A percentile compares a stretch with the other conserved stretches of the same genome.
Conservation (phyloP, 2,113 vertebrate species). For the Heloderma charlesbogerti region DNA sequence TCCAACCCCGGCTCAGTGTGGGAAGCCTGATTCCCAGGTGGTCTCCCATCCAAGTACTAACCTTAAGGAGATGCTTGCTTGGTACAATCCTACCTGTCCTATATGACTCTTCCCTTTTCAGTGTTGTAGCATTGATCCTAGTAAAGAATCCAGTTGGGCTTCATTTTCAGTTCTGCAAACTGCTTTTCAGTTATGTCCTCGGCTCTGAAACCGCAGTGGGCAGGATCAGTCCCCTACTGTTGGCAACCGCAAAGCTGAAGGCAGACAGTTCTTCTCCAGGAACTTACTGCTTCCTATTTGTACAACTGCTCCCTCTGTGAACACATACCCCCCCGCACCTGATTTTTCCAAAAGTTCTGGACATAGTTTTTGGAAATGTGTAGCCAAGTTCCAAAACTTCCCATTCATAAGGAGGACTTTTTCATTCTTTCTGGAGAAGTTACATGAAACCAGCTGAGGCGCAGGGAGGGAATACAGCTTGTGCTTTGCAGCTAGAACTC, state of each 20-base stretch:
- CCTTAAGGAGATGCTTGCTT: neutral
- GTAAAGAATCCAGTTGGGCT: neutral
- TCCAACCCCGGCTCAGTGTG: too few relatives aligned
- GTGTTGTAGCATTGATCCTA: neutral
- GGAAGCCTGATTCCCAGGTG: too few relatives aligned
- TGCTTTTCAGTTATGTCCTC: neutral
- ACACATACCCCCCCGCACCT: neutral
- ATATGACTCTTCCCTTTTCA: neutral
- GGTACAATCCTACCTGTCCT: neutral
- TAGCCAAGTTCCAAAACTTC: slow-evolving; percentile 32
- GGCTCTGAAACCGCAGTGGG: neutral
- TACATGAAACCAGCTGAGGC: slow-evolving; percentile 28
- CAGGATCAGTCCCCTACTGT: neutral
- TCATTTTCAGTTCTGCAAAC: neutral
- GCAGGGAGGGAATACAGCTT: slow-evolving; percentile 11
- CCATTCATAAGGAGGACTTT: slow-evolving; percentile 52
- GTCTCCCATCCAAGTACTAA: too few relatives aligned
- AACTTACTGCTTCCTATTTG: neutral
- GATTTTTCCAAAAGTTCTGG: neutral
- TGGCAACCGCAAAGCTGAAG: neutral
- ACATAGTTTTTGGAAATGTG: slow-evolving; percentile 36
- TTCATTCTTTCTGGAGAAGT: slow-evolving; percentile 36
- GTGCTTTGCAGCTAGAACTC: slow-evolving; percentile 41
- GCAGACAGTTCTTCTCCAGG: neutral
- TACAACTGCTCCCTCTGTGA: slow-evolving; percentile 1